Evolutionary conservation across 2,113 vertebrate species (phyloP).

Genomic region (Zosterops borbonicus): DNA sequence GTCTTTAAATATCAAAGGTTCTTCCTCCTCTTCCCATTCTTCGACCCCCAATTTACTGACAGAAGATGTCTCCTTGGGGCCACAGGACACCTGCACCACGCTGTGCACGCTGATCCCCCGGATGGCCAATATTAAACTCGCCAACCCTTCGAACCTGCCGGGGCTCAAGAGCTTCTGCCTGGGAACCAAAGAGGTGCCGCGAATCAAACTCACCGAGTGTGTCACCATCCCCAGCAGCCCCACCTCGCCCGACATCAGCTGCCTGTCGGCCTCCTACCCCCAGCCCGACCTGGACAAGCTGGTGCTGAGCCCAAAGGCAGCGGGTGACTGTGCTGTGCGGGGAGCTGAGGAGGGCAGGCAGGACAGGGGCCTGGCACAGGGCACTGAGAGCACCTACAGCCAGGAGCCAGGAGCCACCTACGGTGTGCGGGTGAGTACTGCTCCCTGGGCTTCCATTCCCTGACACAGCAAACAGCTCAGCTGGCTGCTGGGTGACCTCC

Average conservation of each 20-base stretch:
- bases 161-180: constrained; percentile 79
- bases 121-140: constrained; percentile 82
- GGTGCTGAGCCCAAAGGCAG: not conserved
- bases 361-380: constrained; percentile 5
- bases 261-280: constrained; percentile 52
- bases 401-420: constrained; percentile 70
- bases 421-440: constrained; percentile 74
- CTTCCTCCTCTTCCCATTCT: constrained; percentile 66
- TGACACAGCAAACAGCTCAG: not conserved
- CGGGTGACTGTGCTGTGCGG: not conserved
- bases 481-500: not conserved
- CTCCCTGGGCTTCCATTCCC: not conserved
- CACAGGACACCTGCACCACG: constrained; percentile 75
- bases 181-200: constrained; percentile 71
- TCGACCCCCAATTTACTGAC: constrained; percentile 60
- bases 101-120: constrained; percentile 85
- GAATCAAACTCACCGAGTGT: constrained; percentile 73
- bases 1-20: constrained; percentile 69
- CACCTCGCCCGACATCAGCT: constrained; percentile 66
- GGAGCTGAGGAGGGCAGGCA: constrained; percentile 51
- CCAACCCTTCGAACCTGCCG: constrained; percentile 76
- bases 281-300: constrained; percentile 36
- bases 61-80: constrained; percentile 66
- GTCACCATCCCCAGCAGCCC: constrained; percentile 65
- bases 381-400: not conserved